Evolutionary conservation across 2,113 vertebrate species (phyloP).

Genomic region (Mormyrus iriodes): DNA sequence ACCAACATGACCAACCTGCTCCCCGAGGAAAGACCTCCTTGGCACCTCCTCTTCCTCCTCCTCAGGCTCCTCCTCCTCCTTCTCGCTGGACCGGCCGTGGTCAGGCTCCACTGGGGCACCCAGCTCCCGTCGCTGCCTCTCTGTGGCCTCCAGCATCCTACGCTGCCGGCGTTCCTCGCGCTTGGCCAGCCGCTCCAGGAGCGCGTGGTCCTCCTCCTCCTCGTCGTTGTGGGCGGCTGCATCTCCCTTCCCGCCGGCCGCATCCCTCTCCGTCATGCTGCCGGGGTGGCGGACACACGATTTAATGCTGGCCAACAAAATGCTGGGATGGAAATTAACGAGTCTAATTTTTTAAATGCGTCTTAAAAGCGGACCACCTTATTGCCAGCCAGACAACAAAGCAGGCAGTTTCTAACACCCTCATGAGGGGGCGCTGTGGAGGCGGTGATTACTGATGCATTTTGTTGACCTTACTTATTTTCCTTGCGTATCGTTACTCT

Average conservation of each 20-base stretch:
- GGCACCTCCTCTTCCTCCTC: conserved; percentile 53
- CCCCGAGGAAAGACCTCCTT: conserved; percentile 43
- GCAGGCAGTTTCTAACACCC: conserved; percentile 40
- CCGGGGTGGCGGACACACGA: not conserved
- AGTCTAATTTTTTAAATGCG: not conserved
- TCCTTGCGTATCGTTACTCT: not conserved
- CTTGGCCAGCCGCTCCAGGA: conserved; percentile 80
- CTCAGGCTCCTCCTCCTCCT: conserved; percentile 26
- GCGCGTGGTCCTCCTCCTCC: conserved; percentile 78
- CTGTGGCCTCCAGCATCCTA: conserved; percentile 83
- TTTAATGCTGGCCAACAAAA: not conserved
- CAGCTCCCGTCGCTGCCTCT: conserved; percentile 82
- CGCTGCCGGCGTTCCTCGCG: conserved; percentile 86
- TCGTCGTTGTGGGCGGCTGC: conserved; percentile 60
- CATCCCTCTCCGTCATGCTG: conserved; percentile 66
- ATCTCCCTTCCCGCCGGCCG: conserved; percentile 37
- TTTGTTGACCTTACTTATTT: conserved; percentile 43
- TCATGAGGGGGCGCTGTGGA: conserved; percentile 15
- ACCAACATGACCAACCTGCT: conserved; percentile 29
- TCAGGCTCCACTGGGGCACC: conserved; percentile 54
- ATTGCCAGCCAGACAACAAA: conserved; percentile 56
- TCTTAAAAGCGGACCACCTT: conserved; percentile 34
- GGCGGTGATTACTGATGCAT: conserved; percentile 34
- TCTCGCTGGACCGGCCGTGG: conserved; percentile 24
- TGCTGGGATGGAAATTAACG: not conserved